Evolutionary conservation across 53 echinoderm and acorn worm species (phyloP).

Genomic region (Crossaster papposus): DNA sequence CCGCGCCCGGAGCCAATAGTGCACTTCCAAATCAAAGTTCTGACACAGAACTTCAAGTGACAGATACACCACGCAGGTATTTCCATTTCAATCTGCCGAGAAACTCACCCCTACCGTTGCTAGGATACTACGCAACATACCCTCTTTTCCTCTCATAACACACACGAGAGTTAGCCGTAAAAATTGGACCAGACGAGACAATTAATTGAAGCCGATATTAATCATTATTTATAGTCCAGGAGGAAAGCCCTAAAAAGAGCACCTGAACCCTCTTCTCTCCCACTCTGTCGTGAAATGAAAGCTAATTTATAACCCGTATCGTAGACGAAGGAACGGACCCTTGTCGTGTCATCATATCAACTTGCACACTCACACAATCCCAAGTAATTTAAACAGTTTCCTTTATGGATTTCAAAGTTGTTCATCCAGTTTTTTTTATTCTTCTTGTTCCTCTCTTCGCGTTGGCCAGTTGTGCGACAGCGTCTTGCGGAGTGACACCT

Average conservation of each 20-base stretch:
- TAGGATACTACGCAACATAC: background rate
- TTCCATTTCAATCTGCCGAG: no score
- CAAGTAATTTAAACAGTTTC: constrained; percentile 8
- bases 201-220: constrained; percentile 30
- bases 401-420: constrained; percentile 28
- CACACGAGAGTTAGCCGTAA: background rate
- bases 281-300: background rate
- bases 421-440: constrained; percentile 35
- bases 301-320: constrained; percentile 16
- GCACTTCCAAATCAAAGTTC: no score
- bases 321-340: background rate
- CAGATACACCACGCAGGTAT: no score
- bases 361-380: background rate
- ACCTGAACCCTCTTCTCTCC: background rate
- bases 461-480: constrained; percentile 12
- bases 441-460: background rate
- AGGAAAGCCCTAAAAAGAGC: background rate
- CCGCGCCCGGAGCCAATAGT: no score
- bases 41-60: no score
- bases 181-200: constrained; percentile 6
- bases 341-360: background rate
- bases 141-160: background rate
- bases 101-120: background rate
- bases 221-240: background rate
- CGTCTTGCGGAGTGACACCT: constrained; percentile 36